Percentiles rank a stretch among this genome's conserved stretches.
Conservation (phyloP, 2,113 vertebrate species). For the Burhinus oedicnemus region DNA sequence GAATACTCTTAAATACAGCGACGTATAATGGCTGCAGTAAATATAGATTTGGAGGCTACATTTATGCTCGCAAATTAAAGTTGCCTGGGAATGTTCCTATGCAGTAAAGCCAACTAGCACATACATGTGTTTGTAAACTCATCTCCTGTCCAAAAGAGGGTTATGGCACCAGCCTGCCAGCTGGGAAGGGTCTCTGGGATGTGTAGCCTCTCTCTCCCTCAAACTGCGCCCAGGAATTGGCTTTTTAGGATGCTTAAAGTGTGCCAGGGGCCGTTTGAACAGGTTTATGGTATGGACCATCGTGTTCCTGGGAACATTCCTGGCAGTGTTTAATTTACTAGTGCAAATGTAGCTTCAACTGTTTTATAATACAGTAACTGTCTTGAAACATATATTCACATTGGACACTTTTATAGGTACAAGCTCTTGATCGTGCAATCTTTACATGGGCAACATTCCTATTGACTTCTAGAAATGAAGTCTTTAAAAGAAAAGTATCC, state of each 20-base stretch:
- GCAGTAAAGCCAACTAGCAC: not conserved
- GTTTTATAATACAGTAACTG: not conserved
- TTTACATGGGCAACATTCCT: not conserved
- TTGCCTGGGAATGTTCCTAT: not conserved
- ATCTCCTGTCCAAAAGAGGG: not conserved
- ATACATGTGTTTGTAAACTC: not conserved
- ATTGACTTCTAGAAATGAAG: slow-evolving; percentile 10
- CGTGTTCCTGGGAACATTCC: not conserved
- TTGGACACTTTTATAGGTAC: not conserved
- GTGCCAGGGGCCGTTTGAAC: fast-evolving
- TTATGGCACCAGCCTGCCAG: not conserved
- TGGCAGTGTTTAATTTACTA: not conserved
- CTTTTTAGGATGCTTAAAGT: not conserved
- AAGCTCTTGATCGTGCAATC: not conserved
- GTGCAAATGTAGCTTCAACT: not conserved
- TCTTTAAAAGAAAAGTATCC: not conserved
- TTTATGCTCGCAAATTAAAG: slow-evolving; percentile 25
- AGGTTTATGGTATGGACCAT: not conserved
- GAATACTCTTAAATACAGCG: slow-evolving; percentile 42
- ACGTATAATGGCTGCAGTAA: slow-evolving; percentile 20
- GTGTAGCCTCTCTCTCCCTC: not conserved
- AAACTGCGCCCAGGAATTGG: not conserved
- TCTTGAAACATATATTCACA: not conserved
- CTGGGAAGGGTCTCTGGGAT: not conserved
- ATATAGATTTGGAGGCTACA: not conserved